Evolutionary conservation across 2,888 invertebrate species (phyloP), one percentile per base, ranked within the genome.

Genomic region (Aelia acuminata): DNA sequence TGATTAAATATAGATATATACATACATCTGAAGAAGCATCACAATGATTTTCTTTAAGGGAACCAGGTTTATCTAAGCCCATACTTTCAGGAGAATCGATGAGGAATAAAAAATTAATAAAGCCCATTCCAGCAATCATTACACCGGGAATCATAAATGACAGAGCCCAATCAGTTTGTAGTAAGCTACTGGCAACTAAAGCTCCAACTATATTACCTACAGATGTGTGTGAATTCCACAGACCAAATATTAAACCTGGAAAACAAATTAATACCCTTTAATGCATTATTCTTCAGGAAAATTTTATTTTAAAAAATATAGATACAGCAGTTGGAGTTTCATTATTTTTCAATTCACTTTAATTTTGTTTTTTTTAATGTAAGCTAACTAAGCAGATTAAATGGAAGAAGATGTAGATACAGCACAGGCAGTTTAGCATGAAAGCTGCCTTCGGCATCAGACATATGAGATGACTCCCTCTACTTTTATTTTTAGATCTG

Each of bases 201-300:
- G 97, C 95, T 26, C 95, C 95, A 94, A 98, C 92, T 91, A 99
- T 98, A 92, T 99, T 99, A 57, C 99, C 99, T 18, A 99, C 94
- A 0, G 98, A 98, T 0, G 98, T 98, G 91, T 99, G 98, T 0
- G 98, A 98, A 93, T 99, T 99, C 99, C 99, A 99, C 11, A 98
- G 94, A 20, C 99, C 99, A 93, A 98, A 98, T 90, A 99, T 97
- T 43, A 99, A 93, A 0, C 94, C 94, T 91, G 92, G 91, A 91
- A 90, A 49, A 26, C 43, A 20, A 80, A 80, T 43, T 43, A 22
- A 80, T 80, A 0, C 53, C 11, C 10, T 10, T 50, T n/a, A 53
- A n/a, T 53, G 1, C 43, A 57, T 57, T n/a, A 3, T 53, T 8
- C 22, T 53, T 57, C 3, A 3, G 18, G 31, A 63, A 63, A 31